These are phyloP conservation scores for Xyliphius kryptos DNA, from an alignment of 2,113 vertebrate species.

Conservation along the genomic window DNA sequence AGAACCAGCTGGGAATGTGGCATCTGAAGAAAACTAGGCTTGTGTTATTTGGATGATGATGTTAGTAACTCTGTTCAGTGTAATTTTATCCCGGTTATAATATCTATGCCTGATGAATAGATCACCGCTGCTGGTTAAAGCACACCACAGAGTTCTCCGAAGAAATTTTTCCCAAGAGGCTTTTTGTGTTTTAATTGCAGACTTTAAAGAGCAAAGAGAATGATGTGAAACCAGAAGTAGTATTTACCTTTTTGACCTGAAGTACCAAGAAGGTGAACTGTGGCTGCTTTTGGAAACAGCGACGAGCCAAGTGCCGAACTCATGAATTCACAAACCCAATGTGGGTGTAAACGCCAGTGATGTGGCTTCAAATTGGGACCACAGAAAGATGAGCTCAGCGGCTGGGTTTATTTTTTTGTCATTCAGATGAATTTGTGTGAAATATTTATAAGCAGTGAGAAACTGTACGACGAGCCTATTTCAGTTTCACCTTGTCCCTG, in stretches of 20 bases:
- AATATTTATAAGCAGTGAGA: too few relatives aligned
- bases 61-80: too few relatives aligned
- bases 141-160: conserved; percentile 1
- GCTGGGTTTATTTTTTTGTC: too few relatives aligned
- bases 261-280: conserved; percentile 25
- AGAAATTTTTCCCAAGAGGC: conserved; percentile 1
- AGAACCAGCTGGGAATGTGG: too few relatives aligned
- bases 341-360: conserved; percentile 34
- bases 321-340: conserved; percentile 28
- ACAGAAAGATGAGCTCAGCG: too few relatives aligned
- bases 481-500: too few relatives aligned
- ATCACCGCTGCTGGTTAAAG: too few relatives aligned
- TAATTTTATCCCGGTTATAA: too few relatives aligned
- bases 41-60: too few relatives aligned
- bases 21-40: too few relatives aligned
- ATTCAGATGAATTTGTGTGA: conserved; percentile 10
- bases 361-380: conserved; percentile 31
- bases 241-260: conserved; percentile 40
- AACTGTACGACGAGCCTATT: too few relatives aligned
- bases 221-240: conserved; percentile 28
- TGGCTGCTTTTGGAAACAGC: conserved; percentile 31
- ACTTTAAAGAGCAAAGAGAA: conserved; percentile 22
- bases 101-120: too few relatives aligned
- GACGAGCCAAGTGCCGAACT: conserved; percentile 35
- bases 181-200: conserved; percentile 30